Percentiles rank a stretch among this genome's conserved stretches.
phyloP scores from a whole-genome alignment of 2,113 vertebrate species.

The Sterna hirundo region DNA sequence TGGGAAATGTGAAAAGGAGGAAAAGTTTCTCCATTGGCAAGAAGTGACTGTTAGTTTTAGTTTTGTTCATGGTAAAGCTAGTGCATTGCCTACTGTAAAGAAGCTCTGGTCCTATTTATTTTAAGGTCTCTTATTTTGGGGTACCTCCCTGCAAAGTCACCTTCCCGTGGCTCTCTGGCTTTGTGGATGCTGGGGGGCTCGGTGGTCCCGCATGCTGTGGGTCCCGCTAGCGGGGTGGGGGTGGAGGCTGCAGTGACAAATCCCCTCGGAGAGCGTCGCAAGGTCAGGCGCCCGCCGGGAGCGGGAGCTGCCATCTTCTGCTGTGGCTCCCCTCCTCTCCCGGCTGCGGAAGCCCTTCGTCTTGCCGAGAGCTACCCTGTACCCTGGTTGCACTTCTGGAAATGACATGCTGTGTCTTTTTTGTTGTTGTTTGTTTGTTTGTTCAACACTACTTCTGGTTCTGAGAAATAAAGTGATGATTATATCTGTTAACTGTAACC shows the following conservation, averaged over 20 bases:
- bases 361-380: not conserved
- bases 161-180: not conserved
- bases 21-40: conserved; percentile 41
- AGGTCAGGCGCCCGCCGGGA: conserved; percentile 45
- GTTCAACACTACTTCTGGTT: conserved; percentile 21
- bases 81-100: conserved; percentile 19
- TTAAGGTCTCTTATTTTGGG: not conserved
- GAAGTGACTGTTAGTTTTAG: conserved; percentile 50
- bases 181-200: not conserved
- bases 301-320: conserved; percentile 57
- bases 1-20: not conserved
- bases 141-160: not conserved
- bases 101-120: conserved; percentile 25
- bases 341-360: not conserved
- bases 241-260: not conserved
- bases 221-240: not conserved
- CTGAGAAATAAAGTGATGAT: conserved; percentile 50
- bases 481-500: conserved; percentile 48
- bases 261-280: conserved; percentile 45
- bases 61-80: conserved; percentile 14
- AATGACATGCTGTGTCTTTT: not conserved
- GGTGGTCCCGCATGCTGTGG: not conserved
- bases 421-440: not conserved
- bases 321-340: not conserved
- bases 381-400: conserved; percentile 28